Base-by-base conservation (phyloP, 2,888 invertebrate species). In the Frankliniella fusca region DNA sequence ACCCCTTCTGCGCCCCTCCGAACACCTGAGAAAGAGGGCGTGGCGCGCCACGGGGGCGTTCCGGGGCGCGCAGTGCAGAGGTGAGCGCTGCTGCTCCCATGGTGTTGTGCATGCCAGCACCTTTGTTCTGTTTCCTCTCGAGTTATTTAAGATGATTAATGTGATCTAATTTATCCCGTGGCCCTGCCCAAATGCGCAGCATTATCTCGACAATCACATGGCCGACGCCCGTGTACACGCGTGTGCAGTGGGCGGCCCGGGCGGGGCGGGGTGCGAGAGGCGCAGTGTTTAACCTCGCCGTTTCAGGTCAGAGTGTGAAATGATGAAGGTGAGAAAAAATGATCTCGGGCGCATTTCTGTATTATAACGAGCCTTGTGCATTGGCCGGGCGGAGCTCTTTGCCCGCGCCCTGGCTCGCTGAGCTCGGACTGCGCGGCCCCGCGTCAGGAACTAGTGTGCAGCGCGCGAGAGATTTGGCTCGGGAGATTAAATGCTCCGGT, bases 131-230 rank as follows among this genome's bases (percentile, higher is more conserved):
- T 61, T 61, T 61, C 61, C 61, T 61, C 61, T n/a, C 61, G n/a
- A 61, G 70, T 70, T 76, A 27, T 76, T 76, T 27, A 38, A 76
- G 70, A 76, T 76, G 70, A 76, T 76, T 76, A 76, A 76, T 76
- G 70, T 76, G 70, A 76, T 76, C 70, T 76, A 76, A 76, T 76
- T 76, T 27, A 76, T 76, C 70, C 18, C 70, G 70, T 23, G 70
- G 23, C 12, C 70, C 70, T 76, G 27, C 61, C 61, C n/a, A 61
- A 61, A 61, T 61, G 61, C 18, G 61, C 61, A 15, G 61, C 61
- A 61, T 23, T 76, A 76, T 76, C 70, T 76, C 23, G 70, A 76
- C 70, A 76, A 76, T 76, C 70, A 76, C 70, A 27, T n/a, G n/a
- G n/a, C n/a, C 23, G 23, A 23, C 54, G 54, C 54, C 15, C 54